Evolutionary conservation across 1,140 invertebrate genomes (phyloP), one percentile per base, ranked within the genome.

Genomic region (Drosophila auraria): DNA sequence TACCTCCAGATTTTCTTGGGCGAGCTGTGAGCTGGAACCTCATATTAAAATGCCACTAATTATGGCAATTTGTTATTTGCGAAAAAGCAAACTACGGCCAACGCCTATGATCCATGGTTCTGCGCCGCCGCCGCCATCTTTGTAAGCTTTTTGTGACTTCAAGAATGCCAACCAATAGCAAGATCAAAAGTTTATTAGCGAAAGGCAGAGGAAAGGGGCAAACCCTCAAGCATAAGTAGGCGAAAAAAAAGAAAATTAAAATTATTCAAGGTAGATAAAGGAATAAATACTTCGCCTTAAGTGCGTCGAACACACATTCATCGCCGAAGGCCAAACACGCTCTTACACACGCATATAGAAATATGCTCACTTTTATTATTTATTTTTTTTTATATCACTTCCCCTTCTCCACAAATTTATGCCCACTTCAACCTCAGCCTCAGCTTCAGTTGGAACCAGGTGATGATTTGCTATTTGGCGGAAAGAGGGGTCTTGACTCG

Each of bases 11-110:
- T 36, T 11, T 30, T 51, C 17, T 66, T 15, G 51, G 40, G 33
- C 23, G 53, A 42, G 20, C 59, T 51, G 57, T 49, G 62, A 56
- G 50, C 45, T 74, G 64, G 33, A 63, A 70, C 66, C 62, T 47
- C 66, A 33, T 53, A 80, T 87, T 80, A 74, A 78, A 80, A 68
- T 73, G 61, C 42, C 64, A 73, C 83, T 87, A 87, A 87, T 87
- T 87, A 87, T 61, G 82, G 77, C 77, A 80, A 87, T 87, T 87
- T 78, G 82, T 74, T 80, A 77, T 80, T 87, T 78, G 79, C 73
- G 51, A 63, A 77, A 60, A 77, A 53, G 45, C 72, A 65, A 79
- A 65, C 74, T 56, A 49, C 64, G 53, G 63, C 59, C 71, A 69
- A 87, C 76, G 71, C 71, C 76, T 78, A 65, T 63, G 73, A 63